These are phyloP conservation scores for Lucilia sericata DNA, from an alignment of 1,140 invertebrate genomes.

Conservation along the genomic window DNA sequence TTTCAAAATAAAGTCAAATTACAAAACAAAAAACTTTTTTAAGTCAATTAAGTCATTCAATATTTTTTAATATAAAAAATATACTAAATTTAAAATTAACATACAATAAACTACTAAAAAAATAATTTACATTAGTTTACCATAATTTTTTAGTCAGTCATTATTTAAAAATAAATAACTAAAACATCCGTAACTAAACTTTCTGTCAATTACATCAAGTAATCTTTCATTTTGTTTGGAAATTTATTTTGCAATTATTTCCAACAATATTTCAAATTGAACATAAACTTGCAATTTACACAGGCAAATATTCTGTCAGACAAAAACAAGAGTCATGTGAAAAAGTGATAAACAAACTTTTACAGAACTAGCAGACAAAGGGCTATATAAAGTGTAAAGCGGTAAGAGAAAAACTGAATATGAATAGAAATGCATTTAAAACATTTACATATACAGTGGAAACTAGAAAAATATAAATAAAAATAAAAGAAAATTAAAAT, in stretches of 20 bases:
- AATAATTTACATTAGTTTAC: no score
- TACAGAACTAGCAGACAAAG: not conserved
- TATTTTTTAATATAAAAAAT: no score
- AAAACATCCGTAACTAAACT: constrained; percentile 31
- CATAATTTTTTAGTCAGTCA: no score
- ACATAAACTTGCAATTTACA: not conserved
- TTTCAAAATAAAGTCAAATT: no score
- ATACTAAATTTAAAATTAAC: no score
- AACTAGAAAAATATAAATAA: not conserved
- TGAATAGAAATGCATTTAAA: not conserved
- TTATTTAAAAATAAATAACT: not conserved
- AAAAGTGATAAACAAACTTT: not conserved
- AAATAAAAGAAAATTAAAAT: not conserved
- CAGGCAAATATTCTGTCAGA: not conserved
- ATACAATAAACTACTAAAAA: no score
- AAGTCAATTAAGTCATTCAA: no score
- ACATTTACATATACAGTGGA: not conserved
- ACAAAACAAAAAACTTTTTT: no score
- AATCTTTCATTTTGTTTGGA: constrained; percentile 36
- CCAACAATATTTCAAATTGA: constrained; percentile 42
- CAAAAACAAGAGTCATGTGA: not conserved
- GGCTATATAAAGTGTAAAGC: not conserved
- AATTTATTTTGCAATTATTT: constrained; percentile 46
- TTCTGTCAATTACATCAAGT: constrained; percentile 42
- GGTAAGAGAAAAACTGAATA: not conserved